Conservation (phyloP, 2,888 invertebrate genomes). For the Tuberolachnus salignus region DNA sequence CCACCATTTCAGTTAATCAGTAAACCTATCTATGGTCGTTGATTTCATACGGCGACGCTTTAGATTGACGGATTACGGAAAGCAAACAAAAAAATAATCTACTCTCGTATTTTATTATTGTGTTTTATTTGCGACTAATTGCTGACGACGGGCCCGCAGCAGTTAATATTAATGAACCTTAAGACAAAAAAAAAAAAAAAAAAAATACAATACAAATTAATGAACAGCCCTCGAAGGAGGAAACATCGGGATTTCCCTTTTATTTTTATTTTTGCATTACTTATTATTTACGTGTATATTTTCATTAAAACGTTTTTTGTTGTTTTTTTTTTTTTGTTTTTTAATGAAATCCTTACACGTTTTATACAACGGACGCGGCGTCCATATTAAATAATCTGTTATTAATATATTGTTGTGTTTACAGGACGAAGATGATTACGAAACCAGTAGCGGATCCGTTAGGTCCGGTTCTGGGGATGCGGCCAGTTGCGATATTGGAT, state of each 20-base stretch:
- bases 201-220: slow-evolving; percentile 45
- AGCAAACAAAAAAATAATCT: background rate
- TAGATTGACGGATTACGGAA: background rate
- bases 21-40: no score
- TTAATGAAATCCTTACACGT: slow-evolving; percentile 36
- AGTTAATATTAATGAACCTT: slow-evolving; percentile 25
- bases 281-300: slow-evolving; percentile 36
- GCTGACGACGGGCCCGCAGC: background rate
- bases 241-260: background rate
- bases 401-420: background rate
- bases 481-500: slow-evolving; percentile 81
- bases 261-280: slow-evolving; percentile 34
- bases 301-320: slow-evolving; percentile 3
- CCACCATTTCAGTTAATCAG: no score
- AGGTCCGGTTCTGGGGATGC: slow-evolving; percentile 64
- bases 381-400: background rate
- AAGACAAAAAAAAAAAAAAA: background rate
- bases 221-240: slow-evolving; percentile 22
- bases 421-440: slow-evolving; percentile 51
- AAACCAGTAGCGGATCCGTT: slow-evolving; percentile 58
- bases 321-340: slow-evolving; percentile 2
- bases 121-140: slow-evolving; percentile 11
- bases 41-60: no score
- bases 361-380: slow-evolving; percentile 1
- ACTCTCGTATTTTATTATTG: slow-evolving; percentile 9